These are phyloP conservation scores for Bugulina stolonifera DNA, from an alignment of 2,888 invertebrate genomes.

Conservation along the genomic window DNA sequence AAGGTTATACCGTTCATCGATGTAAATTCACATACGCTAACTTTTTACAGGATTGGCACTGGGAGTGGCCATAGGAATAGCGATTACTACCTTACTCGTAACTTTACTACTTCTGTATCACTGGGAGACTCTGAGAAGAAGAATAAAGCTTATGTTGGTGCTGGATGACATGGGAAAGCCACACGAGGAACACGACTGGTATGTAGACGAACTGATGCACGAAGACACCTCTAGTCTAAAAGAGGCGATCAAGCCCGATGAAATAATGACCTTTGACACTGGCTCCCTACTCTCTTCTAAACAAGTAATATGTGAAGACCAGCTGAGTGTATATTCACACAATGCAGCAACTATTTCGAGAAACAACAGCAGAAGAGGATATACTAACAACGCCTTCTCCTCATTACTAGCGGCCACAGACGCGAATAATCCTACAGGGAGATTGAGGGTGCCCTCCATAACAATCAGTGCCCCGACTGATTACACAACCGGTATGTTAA, in stretches of 20 bases:
- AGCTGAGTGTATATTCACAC: constrained; percentile 9
- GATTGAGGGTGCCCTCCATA: background rate
- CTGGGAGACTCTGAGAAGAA: background rate
- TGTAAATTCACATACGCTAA: too few relatives aligned
- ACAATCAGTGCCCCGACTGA: background rate
- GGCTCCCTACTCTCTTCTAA: background rate
- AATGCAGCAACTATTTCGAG: background rate
- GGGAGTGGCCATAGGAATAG: background rate
- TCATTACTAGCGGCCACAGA: background rate
- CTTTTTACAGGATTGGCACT: background rate
- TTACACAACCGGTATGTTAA: background rate
- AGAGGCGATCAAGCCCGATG: background rate
- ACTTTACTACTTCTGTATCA: constrained; percentile 7
- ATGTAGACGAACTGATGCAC: background rate
- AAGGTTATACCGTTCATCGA: too few relatives aligned
- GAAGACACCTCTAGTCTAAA: background rate
- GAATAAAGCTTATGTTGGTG: background rate
- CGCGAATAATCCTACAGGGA: background rate
- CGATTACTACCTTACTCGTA: background rate
- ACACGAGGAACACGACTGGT: constrained; percentile 18
- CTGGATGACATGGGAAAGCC: constrained; percentile 4
- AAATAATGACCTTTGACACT: constrained; percentile 12
- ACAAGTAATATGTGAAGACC: background rate
- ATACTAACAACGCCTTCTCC: background rate
- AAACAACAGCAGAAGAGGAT: background rate